These are phyloP conservation scores for Phoxinus phoxinus DNA, from an alignment of 2,113 vertebrate genomes.

Conservation along the genomic window DNA sequence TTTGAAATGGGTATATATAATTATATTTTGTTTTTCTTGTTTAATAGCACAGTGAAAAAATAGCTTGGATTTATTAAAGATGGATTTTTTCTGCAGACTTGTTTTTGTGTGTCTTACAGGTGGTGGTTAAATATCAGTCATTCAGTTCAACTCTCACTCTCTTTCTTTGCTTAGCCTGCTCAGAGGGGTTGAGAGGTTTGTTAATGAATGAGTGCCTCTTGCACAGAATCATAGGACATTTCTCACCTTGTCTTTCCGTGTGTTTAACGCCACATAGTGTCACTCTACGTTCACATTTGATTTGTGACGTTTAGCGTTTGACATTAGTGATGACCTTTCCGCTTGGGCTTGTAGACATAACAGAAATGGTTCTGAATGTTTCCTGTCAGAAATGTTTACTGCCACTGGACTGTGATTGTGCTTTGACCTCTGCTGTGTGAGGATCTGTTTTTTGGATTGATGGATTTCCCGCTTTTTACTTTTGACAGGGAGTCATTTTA, in stretches of 20 bases:
- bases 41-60: not conserved
- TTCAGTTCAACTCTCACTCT: not conserved
- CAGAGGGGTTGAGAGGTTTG: not conserved
- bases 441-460: conserved; percentile 16
- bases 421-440: conserved; percentile 20
- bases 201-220: not conserved
- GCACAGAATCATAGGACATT: not conserved
- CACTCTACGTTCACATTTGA: not conserved
- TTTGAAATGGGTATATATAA: no score
- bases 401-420: not conserved
- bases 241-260: not conserved
- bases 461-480: not conserved
- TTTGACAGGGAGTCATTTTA: conserved; percentile 24
- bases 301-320: conserved; percentile 8
- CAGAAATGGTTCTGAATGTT: conserved; percentile 8
- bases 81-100: not conserved
- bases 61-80: not conserved
- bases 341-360: conserved; percentile 8
- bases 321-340: conserved; percentile 14
- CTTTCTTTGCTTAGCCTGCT: not conserved
- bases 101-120: not conserved
- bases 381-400: conserved; percentile 29
- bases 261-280: conserved; percentile 9
- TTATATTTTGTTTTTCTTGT: not conserved
- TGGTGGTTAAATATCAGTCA: conserved; percentile 2